Evolutionary conservation across 2,797 vertebrate genomes (phyloP).

Genomic region (Aviceda cuculoides): DNA sequence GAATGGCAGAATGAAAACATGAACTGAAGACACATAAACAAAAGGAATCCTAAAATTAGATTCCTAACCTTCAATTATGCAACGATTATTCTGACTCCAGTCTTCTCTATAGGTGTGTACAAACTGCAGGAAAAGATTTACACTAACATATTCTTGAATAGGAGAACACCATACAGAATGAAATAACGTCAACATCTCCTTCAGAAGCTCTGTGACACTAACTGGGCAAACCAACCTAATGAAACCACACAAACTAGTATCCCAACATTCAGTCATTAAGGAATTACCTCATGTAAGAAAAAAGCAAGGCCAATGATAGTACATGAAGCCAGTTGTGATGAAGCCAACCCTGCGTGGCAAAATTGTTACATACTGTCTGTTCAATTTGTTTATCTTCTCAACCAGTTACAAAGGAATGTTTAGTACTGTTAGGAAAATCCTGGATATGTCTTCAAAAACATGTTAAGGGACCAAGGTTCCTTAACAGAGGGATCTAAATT

Average conservation of each 20-base stretch:
- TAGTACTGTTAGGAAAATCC: neutral
- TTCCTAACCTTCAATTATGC: neutral
- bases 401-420: neutral
- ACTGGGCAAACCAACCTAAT: neutral
- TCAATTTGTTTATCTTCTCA: neutral
- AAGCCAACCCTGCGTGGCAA: neutral
- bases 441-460: neutral
- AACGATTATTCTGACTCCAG: neutral
- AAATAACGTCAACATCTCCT: neutral
- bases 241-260: neutral
- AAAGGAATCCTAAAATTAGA: neutral
- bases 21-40: neutral
- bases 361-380: neutral
- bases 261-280: neutral
- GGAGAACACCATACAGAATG: neutral
- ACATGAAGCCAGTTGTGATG: neutral
- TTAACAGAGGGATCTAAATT: neutral
- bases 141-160: neutral
- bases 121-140: neutral
- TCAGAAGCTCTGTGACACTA: neutral
- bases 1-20: neutral
- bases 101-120: neutral
- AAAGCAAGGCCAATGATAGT: neutral
- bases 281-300: neutral
- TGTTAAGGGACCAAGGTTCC: neutral